Evolutionary conservation across 2,888 invertebrate genomes (phyloP).

Genomic region (Dryobotodes eremita): DNA sequence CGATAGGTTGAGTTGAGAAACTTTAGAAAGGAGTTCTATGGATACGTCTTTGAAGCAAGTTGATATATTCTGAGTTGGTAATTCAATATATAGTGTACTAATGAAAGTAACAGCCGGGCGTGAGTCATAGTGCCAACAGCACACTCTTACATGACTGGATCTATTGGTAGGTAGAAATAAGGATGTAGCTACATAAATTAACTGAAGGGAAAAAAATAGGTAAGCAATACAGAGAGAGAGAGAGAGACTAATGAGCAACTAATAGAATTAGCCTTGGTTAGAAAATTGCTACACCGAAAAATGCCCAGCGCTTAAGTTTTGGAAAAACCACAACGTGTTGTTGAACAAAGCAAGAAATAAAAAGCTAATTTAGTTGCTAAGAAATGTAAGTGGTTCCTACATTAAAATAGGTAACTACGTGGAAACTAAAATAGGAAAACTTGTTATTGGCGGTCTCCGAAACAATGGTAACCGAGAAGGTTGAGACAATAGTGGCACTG

Average conservation of each 20-base stretch:
- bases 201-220: neutral
- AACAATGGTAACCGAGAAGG: neutral
- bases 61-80: constrained; percentile 1
- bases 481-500: neutral
- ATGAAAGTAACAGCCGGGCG: neutral
- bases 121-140: neutral
- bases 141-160: neutral
- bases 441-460: neutral
- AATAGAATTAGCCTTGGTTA: neutral
- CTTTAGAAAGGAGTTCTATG: constrained; percentile 5
- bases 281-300: neutral
- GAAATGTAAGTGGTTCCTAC: neutral
- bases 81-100: neutral
- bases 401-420: neutral
- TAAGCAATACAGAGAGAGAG: neutral
- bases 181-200: neutral
- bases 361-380: neutral
- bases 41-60: neutral
- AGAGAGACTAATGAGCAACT: neutral
- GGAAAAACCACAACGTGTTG: neutral
- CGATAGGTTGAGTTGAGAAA: neutral
- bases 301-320: neutral
- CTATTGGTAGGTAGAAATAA: too few species aligned
- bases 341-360: neutral
- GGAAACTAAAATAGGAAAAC: too few species aligned